These are phyloP conservation scores for Brachyrhaphis roseni DNA, from an alignment of 2,797 vertebrate genomes.

Conservation along the genomic window DNA sequence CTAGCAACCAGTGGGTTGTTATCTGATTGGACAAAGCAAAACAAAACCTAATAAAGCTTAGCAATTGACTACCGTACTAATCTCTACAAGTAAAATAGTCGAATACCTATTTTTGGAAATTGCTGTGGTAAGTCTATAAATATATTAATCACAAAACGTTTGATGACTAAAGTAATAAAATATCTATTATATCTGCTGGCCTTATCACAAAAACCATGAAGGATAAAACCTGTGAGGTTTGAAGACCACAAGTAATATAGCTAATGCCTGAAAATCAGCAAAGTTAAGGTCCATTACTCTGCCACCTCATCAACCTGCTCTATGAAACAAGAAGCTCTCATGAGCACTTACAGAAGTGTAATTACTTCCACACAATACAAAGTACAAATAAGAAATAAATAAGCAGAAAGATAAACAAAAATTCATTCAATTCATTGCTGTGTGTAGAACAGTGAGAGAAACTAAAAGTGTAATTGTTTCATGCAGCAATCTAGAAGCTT, in stretches of 20 bases:
- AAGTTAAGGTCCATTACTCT: constrained; percentile 60
- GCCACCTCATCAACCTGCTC: constrained; percentile 29
- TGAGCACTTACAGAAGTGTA: neutral
- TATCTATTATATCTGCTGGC: constrained; percentile 23
- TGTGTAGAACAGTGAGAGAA: neutral
- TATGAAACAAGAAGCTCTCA: constrained; percentile 14
- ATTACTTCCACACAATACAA: neutral
- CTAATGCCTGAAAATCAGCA: constrained; percentile 61
- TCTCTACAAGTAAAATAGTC: neutral
- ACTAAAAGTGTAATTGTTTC: neutral
- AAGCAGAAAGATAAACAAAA: neutral
- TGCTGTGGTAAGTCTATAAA: neutral
- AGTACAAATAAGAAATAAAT: neutral
- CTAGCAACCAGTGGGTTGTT: neutral
- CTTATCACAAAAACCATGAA: constrained; percentile 63
- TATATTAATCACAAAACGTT: neutral
- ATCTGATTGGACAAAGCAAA: neutral
- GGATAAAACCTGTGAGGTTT: constrained; percentile 46
- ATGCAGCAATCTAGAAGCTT: constrained; percentile 4
- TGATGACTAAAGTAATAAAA: constrained; percentile 16
- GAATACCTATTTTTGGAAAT: constrained; percentile 11
- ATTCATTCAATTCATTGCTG: neutral
- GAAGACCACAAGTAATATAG: constrained; percentile 69
- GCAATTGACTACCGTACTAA: neutral
- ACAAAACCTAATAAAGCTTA: neutral